Base-by-base conservation (phyloP, 2,113 vertebrate genomes). In the Nanorana parkeri region DNA sequence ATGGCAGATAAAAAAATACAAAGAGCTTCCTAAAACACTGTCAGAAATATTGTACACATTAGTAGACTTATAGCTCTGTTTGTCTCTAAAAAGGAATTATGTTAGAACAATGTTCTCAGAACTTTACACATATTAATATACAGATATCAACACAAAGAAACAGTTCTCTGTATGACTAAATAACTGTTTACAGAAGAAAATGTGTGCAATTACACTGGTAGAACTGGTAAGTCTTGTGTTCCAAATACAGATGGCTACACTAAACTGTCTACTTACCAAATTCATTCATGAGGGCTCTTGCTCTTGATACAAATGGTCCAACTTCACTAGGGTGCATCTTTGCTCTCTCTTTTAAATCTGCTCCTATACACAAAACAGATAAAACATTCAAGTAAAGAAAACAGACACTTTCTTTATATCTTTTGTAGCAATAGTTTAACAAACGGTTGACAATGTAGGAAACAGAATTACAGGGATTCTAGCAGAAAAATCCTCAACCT, bases 291-390 rank as follows among this genome's bases (percentile, higher is more conserved):
- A 98, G 92, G 0, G 93, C 88, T 91, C 98, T 94, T 23, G 95
- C 93, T 93, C 95, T 97, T 75, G 97, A 95, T 55, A 99, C 97
- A 91, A 99, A 99, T 41, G 96, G 94, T 76, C 95, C 96, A 68
- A 99, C 97, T 93, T 99, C 97, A 87, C 94, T 97, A 74, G 95
- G 91, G 16, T 95, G 94, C 98, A 99, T 99, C 92, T 97, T 98
- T 61, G 94, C 95, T 87, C 98, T 91, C 89, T 99, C 98, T 88
- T 99, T 98, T 87, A 99, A 92, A 85, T 99, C 98, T 82, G 97
- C 97, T 89, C 98, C 98, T 83, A 32, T 66, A 81, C 26, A n/a
- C 6, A 72, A 72, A 41, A 68, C 5, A 79, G 0, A 68, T 41
- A 20, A 26, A 54, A 58, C 7, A 68, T 23, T 13, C 11, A 47